Percentiles rank a stretch among this genome's conserved stretches.
These are phyloP conservation scores for Australoheros facetus DNA, from an alignment of 2,797 vertebrate genomes.

Conservation along the genomic window DNA sequence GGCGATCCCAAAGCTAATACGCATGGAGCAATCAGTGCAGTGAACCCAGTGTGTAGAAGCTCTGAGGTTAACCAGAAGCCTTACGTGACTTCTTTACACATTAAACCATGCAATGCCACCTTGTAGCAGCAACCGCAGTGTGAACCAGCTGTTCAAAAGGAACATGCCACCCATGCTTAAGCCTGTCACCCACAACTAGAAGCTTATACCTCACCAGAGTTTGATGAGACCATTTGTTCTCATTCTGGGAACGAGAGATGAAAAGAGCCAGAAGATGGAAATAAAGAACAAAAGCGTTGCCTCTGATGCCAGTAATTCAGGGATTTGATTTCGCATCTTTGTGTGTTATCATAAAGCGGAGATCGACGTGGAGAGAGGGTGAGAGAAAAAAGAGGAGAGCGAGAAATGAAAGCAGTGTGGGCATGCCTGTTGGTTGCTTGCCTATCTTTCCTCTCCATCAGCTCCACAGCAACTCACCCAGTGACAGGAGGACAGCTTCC, in stretches of 20 bases:
- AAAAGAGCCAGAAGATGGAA: constrained; percentile 37
- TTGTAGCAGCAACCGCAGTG: constrained; percentile 40
- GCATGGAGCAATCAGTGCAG: constrained; percentile 15
- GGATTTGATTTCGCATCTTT: constrained; percentile 69
- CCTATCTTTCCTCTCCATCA: constrained; percentile 65
- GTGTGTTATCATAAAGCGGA: constrained; percentile 60
- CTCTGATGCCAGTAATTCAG: constrained; percentile 49
- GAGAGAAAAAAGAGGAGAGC: neutral
- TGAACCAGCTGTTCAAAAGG: constrained; percentile 42
- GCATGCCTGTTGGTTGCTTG: constrained; percentile 57
- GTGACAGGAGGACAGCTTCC: constrained; percentile 44
- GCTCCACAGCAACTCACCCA: constrained; percentile 44
- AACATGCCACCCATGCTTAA: constrained; percentile 58
- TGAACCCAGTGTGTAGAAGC: constrained; percentile 19
- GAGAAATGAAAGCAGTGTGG: constrained; percentile 49
- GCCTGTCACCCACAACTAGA: constrained; percentile 50
- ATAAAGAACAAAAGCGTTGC: constrained; percentile 59
- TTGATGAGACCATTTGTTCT: constrained; percentile 66
- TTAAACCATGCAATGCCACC: constrained; percentile 46
- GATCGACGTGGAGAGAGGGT: constrained; percentile 42
- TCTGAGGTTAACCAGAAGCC: constrained; percentile 54
- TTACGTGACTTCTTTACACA: constrained; percentile 38
- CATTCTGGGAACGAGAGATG: constrained; percentile 45
- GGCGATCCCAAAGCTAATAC: neutral
- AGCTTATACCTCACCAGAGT: constrained; percentile 26